Conservation (phyloP, 2,888 invertebrate genomes). For the Dryobota labecula region DNA sequence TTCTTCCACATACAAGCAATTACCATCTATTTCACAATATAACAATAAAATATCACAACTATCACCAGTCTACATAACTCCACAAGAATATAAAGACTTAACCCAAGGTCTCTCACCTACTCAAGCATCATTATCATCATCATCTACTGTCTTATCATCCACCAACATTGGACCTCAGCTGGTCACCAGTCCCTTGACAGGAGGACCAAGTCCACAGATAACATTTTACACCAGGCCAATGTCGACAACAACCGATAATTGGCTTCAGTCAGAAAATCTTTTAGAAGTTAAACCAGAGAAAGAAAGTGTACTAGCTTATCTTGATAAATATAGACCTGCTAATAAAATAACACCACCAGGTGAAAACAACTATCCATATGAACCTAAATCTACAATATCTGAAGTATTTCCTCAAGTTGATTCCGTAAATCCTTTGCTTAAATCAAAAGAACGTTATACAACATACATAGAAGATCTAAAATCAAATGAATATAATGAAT, state of each 20-base stretch:
- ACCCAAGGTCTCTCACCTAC: neutral
- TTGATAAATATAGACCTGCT: neutral
- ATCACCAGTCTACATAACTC: neutral
- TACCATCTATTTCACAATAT: neutral
- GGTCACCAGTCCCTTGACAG: neutral
- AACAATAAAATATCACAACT: neutral
- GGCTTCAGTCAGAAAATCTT: neutral
- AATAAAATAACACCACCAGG: neutral
- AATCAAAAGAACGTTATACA: neutral
- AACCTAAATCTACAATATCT: neutral
- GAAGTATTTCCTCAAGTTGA: neutral
- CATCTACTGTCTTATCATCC: neutral
- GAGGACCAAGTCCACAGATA: neutral
- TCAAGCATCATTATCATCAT: neutral
- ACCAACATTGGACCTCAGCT: neutral
- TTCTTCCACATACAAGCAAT: neutral
- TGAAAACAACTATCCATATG: neutral
- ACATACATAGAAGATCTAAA: neutral
- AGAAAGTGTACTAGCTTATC: neutral
- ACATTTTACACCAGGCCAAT: neutral
- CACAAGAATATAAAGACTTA: constrained; percentile 9
- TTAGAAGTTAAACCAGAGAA: neutral
- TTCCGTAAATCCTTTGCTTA: neutral
- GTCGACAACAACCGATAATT: neutral
- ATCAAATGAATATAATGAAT: neutral